Conservation (phyloP, 2,888 invertebrate genomes). For the Eurois occulta region DNA sequence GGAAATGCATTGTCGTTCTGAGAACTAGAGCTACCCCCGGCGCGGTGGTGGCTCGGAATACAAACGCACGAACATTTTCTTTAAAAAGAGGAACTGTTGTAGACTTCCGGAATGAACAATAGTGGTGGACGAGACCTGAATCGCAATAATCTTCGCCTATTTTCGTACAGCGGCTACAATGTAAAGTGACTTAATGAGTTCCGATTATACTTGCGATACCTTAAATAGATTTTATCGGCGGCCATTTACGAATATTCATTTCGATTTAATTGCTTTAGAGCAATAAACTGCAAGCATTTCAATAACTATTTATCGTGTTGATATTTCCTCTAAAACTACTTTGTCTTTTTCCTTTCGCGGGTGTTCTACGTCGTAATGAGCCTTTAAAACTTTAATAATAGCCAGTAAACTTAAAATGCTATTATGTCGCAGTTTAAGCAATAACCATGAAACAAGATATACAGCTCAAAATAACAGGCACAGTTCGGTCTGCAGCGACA, state of each 20-base stretch:
- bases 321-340: slow-evolving; percentile 29
- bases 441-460: slow-evolving; percentile 11
- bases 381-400: slow-evolving; percentile 7
- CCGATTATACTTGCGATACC: slow-evolving; percentile 48
- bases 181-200: slow-evolving; percentile 58
- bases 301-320: slow-evolving; percentile 30
- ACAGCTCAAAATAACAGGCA: slow-evolving; percentile 13
- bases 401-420: slow-evolving; percentile 9
- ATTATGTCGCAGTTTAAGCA: neutral
- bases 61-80: slow-evolving; percentile 60
- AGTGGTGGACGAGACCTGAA: slow-evolving; percentile 64
- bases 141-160: slow-evolving; percentile 53
- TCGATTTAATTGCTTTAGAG: slow-evolving; percentile 45
- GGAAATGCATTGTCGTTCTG: slow-evolving; percentile 72
- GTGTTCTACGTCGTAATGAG: neutral
- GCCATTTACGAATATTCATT: slow-evolving; percentile 53
- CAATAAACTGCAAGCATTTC: slow-evolving; percentile 32
- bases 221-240: slow-evolving; percentile 56
- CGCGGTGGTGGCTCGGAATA: slow-evolving; percentile 60
- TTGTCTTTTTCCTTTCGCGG: neutral
- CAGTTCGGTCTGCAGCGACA: slow-evolving; percentile 2
- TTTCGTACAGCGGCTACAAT: slow-evolving; percentile 52
- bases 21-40: slow-evolving; percentile 66
- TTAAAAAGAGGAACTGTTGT: slow-evolving; percentile 68
- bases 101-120: slow-evolving; percentile 76